These are phyloP conservation scores for Tenthredo scrophulariae DNA, from an alignment of 2,888 invertebrate species.

Conservation along the genomic window DNA sequence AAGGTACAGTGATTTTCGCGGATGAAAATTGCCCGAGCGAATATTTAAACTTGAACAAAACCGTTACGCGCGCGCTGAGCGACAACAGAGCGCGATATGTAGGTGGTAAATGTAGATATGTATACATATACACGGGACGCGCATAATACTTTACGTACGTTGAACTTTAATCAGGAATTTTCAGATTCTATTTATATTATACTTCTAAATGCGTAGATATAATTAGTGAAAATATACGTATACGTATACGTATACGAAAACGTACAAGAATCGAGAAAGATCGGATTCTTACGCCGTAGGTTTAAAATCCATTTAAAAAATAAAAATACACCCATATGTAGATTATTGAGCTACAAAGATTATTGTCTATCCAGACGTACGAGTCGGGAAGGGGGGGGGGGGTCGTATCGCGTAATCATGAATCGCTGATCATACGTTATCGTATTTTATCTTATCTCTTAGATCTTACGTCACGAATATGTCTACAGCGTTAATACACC, in stretches of 20 bases:
- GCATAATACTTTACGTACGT: slow-evolving; percentile 40
- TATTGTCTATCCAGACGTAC: not conserved
- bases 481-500: not conserved
- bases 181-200: slow-evolving; percentile 26
- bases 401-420: slow-evolving; percentile 2
- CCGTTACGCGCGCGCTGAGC: slow-evolving; percentile 19
- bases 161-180: slow-evolving; percentile 52
- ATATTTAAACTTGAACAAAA: slow-evolving; percentile 26
- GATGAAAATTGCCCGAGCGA: slow-evolving; percentile 29
- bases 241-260: not conserved
- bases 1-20: slow-evolving; percentile 32
- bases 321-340: not conserved
- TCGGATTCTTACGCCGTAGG: not conserved
- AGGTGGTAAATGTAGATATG: slow-evolving; percentile 15
- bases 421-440: slow-evolving; percentile 24
- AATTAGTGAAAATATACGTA: not conserved
- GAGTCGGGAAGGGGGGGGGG: not conserved
- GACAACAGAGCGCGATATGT: slow-evolving; percentile 41
- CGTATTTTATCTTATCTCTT: slow-evolving; percentile 19
- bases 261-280: not conserved
- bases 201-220: not conserved
- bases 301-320: not conserved
- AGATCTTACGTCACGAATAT: slow-evolving; percentile 17
- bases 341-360: not conserved
- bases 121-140: slow-evolving; percentile 16